A percentile compares a stretch with the other conserved stretches of the same genome.
These are phyloP conservation scores for Protophormia terraenovae DNA, from an alignment of 2,888 invertebrate genomes.

Conservation along the genomic window DNA sequence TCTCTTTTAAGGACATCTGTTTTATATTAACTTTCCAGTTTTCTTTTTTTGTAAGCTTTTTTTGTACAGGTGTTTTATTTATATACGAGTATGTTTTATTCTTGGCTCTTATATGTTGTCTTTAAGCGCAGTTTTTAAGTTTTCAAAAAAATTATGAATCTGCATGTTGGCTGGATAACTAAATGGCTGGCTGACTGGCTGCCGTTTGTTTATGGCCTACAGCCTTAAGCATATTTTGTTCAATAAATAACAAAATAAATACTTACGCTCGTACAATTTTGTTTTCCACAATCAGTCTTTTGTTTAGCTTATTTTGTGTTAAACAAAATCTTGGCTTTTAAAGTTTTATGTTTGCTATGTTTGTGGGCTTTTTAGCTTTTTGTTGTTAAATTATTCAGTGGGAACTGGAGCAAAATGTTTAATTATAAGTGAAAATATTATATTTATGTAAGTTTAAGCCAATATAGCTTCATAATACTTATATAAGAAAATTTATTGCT, in stretches of 20 bases:
- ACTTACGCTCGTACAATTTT: neutral
- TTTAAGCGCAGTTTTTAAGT: neutral
- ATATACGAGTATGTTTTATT: neutral
- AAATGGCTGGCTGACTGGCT: no score
- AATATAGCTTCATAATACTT: neutral
- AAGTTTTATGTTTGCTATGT: neutral
- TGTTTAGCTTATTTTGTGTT: neutral
- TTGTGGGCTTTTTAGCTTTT: neutral
- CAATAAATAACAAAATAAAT: conserved; percentile 55
- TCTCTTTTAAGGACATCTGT: conserved; percentile 77
- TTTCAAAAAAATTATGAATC: conserved; percentile 36
- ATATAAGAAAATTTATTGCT: conserved; percentile 11
- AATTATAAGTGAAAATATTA: conserved; percentile 41
- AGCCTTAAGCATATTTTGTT: conserved; percentile 67
- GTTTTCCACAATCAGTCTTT: neutral
- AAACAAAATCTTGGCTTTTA: neutral
- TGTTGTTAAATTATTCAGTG: conserved; percentile 49
- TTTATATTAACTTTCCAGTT: conserved; percentile 60
- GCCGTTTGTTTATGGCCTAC: conserved; percentile 71
- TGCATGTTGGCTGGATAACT: conserved; percentile 62
- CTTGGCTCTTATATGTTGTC: neutral
- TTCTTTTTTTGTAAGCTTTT: neutral
- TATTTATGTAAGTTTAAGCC: conserved; percentile 31
- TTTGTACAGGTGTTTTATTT: conserved; percentile 57
- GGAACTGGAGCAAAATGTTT: conserved; percentile 64